Evolutionary conservation across 1,140 invertebrate species (phyloP).

Genomic region (Bombus waltoni): DNA sequence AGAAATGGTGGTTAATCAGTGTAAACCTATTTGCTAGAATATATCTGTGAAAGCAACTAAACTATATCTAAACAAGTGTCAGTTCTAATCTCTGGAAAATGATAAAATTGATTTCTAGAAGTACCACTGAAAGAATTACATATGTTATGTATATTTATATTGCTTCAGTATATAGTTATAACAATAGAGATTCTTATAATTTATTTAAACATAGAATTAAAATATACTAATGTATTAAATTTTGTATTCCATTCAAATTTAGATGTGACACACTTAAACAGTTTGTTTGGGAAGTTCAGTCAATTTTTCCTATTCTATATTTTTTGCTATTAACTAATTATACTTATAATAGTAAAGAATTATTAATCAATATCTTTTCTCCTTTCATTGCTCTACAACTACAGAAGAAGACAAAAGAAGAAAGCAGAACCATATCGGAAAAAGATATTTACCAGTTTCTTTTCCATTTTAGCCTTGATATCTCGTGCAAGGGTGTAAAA

Average conservation of each 20-base stretch:
- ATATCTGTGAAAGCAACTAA: conserved; percentile 41
- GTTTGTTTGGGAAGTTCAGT: background rate
- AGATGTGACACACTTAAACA: background rate
- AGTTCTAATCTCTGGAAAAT: background rate
- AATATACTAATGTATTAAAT: background rate
- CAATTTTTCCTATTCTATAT: background rate
- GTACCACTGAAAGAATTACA: background rate
- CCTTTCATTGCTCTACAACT: background rate
- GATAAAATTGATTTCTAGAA: background rate
- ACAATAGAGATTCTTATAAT: background rate
- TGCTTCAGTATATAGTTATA: background rate
- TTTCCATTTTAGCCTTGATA: conserved; percentile 97
- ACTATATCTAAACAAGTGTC: conserved; percentile 13
- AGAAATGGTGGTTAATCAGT: conserved; percentile 79
- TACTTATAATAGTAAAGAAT: background rate
- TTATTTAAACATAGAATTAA: background rate
- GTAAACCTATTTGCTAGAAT: conserved; percentile 34
- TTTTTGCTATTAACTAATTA: background rate
- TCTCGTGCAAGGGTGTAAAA: conserved; percentile 96
- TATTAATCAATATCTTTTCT: background rate
- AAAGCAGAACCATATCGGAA: background rate
- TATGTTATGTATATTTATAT: background rate
- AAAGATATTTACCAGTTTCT: conserved; percentile 91
- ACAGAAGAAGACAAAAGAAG: background rate
- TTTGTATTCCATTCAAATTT: background rate